These are phyloP conservation scores for Erynnis tages DNA, from an alignment of 2,888 invertebrate genomes.

Conservation along the genomic window DNA sequence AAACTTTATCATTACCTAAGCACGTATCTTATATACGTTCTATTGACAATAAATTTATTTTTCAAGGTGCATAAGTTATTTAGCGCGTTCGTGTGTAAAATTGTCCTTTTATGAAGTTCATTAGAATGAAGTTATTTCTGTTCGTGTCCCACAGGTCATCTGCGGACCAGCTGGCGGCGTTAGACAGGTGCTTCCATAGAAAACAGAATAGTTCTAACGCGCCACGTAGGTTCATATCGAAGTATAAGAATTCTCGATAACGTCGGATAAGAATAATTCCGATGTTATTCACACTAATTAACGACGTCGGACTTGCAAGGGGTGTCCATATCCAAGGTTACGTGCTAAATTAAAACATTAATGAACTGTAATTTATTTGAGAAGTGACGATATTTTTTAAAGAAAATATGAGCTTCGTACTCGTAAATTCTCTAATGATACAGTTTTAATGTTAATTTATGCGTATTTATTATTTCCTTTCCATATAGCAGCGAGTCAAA, in stretches of 20 bases:
- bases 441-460: no score
- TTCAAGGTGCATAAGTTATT: slow-evolving; percentile 15
- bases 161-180: slow-evolving; percentile 54
- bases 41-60: slow-evolving; percentile 3
- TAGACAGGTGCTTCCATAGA: slow-evolving; percentile 76
- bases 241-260: slow-evolving; percentile 32
- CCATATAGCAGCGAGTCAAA: no score
- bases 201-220: no score
- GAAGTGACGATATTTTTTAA: background rate
- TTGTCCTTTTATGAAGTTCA: slow-evolving; percentile 26
- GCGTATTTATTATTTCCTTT: no score
- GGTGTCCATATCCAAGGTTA: slow-evolving; percentile 4
- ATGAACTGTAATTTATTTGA: slow-evolving; percentile 3
- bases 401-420: no score
- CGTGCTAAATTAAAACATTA: slow-evolving; percentile 2
- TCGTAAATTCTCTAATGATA: no score
- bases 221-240: slow-evolving; percentile 26
- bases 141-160: slow-evolving; percentile 33
- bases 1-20: background rate
- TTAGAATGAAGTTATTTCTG: slow-evolving; percentile 27
- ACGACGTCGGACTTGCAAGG: slow-evolving; percentile 8
- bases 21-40: background rate
- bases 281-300: slow-evolving; percentile 23
- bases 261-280: slow-evolving; percentile 26
- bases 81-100: slow-evolving; percentile 6